These are phyloP conservation scores for Drosophila rufa DNA, from an alignment of 1,140 invertebrate genomes.

Conservation along the genomic window DNA sequence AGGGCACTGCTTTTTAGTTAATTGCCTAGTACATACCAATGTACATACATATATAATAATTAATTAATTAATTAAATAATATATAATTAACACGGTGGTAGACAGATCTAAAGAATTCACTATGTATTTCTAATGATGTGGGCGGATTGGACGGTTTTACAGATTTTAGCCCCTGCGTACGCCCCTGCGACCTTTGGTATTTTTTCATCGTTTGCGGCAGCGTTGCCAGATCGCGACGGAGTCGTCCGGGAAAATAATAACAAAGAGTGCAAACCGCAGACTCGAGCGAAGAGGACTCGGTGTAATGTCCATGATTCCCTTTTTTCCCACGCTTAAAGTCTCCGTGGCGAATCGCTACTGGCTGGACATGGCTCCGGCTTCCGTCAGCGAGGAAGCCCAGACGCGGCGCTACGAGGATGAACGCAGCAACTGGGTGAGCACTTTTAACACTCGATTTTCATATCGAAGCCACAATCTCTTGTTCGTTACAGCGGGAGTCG, in stretches of 20 bases:
- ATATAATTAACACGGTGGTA: too few relatives aligned
- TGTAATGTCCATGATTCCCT: slow-evolving; percentile 80
- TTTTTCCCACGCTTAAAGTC: slow-evolving; percentile 77
- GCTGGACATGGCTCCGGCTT: slow-evolving; percentile 67
- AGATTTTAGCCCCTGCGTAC: neutral
- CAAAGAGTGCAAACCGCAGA: slow-evolving; percentile 22
- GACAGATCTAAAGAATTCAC: neutral
- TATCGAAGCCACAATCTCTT: neutral
- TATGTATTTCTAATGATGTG: neutral
- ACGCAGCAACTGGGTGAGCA: slow-evolving; percentile 73
- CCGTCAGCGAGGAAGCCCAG: slow-evolving; percentile 70
- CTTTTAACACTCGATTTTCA: neutral
- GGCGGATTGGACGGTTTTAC: neutral
- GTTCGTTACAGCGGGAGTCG: slow-evolving; percentile 58
- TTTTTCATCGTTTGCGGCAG: slow-evolving; percentile 1
- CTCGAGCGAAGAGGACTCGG: neutral
- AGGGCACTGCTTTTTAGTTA: neutral
- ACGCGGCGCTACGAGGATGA: slow-evolving; percentile 77
- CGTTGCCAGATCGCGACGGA: slow-evolving; percentile 38
- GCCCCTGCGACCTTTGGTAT: slow-evolving; percentile 11
- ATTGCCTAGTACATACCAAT: neutral
- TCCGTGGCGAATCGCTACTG: slow-evolving; percentile 77
- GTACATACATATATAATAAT: neutral
- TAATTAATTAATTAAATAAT: too few relatives aligned
- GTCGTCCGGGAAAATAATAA: slow-evolving; percentile 25